phyloP scores from a whole-genome alignment of 1,140 invertebrate genomes.

The Daktulosphaira vitifoliae region DNA sequence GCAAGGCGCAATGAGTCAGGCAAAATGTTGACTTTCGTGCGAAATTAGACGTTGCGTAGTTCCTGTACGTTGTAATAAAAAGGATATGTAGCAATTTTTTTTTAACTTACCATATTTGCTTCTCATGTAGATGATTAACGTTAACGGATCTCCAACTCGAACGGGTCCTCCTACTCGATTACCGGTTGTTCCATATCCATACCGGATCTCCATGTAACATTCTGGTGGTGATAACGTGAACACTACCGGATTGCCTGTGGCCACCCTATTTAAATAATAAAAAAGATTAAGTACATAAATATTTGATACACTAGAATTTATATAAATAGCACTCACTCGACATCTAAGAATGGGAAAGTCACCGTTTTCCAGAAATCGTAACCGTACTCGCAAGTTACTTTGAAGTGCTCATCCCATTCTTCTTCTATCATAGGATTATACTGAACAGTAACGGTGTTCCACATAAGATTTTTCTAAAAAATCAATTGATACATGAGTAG shows the following conservation, averaged over 20 bases:
- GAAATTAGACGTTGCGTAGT: too few species aligned
- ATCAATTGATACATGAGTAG: too few species aligned
- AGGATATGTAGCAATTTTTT: neutral
- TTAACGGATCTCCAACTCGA: constrained; percentile 82
- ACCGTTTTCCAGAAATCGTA: constrained; percentile 96
- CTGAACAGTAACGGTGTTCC: constrained; percentile 90
- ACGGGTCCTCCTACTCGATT: constrained; percentile 78
- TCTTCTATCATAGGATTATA: constrained; percentile 90
- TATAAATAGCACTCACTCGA: constrained; percentile 64
- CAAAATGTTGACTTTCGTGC: neutral
- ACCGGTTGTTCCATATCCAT: constrained; percentile 75
- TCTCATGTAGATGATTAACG: constrained; percentile 87
- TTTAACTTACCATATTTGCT: constrained; percentile 83
- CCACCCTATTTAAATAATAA: constrained; percentile 56
- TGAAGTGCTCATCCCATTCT: constrained; percentile 90
- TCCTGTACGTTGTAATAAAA: too few species aligned
- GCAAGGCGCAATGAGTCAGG: neutral
- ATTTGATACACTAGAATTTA: too few species aligned
- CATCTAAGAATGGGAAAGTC: constrained; percentile 86
- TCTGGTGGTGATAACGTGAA: constrained; percentile 86
- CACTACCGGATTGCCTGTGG: constrained; percentile 86
- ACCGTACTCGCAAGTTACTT: constrained; percentile 92
- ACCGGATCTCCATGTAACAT: constrained; percentile 90
- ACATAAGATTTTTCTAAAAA: constrained; percentile 82
- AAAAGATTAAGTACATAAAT: too few species aligned